A percentile compares a stretch with the other conserved stretches of the same genome.
Evolutionary conservation across 2,113 vertebrate genomes (phyloP).

Genomic region (Hypanus sabinus): DNA sequence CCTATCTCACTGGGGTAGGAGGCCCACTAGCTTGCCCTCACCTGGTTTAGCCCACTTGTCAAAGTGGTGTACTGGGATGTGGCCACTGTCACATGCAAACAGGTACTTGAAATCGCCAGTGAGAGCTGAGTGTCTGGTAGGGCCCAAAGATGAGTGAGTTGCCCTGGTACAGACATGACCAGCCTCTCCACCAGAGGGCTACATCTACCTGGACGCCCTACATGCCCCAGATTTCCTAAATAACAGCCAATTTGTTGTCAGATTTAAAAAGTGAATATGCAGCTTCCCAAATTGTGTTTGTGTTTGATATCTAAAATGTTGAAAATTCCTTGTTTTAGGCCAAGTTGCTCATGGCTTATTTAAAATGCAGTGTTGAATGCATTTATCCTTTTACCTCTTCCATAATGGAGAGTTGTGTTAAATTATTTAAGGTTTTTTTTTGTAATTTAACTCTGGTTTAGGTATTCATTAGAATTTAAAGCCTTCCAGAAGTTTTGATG

Average conservation of each 20-base stretch:
- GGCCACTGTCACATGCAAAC: no score
- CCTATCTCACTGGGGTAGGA: no score
- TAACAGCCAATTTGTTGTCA: background rate
- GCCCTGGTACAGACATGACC: no score
- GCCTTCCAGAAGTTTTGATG: background rate
- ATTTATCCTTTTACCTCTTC: background rate
- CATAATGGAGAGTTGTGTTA: background rate
- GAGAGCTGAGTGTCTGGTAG: no score
- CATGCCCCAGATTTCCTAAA: no score
- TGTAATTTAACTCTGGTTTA: background rate
- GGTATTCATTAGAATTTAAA: background rate
- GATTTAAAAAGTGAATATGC: background rate
- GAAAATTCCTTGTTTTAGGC: background rate
- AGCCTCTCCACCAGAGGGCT: no score
- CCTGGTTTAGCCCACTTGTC: no score
- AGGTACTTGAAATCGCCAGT: no score
- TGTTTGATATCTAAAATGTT: background rate
- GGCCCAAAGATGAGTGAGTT: no score
- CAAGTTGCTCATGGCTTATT: background rate
- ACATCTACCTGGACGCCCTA: no score
- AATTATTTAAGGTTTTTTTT: background rate
- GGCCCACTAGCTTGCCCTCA: no score
- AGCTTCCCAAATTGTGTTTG: background rate
- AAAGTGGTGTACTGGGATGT: no score
- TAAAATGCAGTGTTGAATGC: background rate